phyloP scores from a whole-genome alignment of 2,113 vertebrate genomes.

The Maccullochella peelii region DNA sequence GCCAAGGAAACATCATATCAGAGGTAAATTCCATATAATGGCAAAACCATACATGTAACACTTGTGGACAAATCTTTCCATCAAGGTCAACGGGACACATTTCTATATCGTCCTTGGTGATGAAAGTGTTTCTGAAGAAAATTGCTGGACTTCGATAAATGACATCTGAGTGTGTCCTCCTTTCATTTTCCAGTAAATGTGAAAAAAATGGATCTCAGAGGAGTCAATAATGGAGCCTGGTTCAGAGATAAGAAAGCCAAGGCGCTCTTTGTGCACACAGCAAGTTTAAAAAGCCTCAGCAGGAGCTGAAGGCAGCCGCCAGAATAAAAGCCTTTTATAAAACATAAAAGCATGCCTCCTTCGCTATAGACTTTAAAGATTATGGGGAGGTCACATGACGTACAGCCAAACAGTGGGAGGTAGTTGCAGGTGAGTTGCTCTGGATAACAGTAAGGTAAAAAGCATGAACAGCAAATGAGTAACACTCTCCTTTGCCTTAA shows the following conservation, averaged over 20 bases:
- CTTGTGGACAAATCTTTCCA: background rate
- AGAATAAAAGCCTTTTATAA: conserved; percentile 43
- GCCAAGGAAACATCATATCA: background rate
- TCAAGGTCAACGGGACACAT: background rate
- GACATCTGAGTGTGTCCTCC: background rate
- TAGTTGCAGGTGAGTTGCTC: conserved; percentile 1
- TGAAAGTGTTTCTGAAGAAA: conserved; percentile 29
- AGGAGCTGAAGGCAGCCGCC: background rate
- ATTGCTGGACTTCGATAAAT: conserved; percentile 9
- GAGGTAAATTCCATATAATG: background rate
- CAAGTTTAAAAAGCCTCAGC: conserved; percentile 11
- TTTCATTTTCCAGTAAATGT: conserved; percentile 12
- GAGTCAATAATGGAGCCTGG: conserved; percentile 22
- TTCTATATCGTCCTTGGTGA: background rate
- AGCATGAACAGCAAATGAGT: conserved; percentile 6
- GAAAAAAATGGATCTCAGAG: background rate
- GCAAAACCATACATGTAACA: background rate
- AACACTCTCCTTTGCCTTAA: conserved; percentile 4
- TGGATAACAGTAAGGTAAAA: background rate
- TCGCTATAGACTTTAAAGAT: background rate
- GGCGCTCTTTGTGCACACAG: conserved; percentile 1
- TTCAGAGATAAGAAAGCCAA: conserved; percentile 18
- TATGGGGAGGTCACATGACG: conserved; percentile 10
- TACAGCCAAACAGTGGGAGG: background rate
- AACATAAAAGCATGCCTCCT: conserved; percentile 23